These are phyloP conservation scores for Palloptera scutellata DNA, from an alignment of 2,888 invertebrate species.

Conservation along the genomic window DNA sequence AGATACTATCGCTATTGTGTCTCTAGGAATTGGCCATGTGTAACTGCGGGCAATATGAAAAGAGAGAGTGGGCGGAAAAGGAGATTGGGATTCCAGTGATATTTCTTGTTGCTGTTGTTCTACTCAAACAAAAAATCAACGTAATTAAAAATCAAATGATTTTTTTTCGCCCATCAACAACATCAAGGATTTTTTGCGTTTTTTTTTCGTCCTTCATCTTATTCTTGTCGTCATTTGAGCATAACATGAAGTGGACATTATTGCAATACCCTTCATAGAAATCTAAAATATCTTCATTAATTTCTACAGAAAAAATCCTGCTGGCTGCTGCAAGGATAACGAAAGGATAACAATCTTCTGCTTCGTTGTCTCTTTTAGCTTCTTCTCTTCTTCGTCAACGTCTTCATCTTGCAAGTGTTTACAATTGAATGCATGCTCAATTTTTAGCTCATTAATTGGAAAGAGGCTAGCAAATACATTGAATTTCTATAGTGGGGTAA, in stretches of 20 bases:
- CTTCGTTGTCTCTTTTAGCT: not conserved
- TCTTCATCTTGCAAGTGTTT: slow-evolving; percentile 21
- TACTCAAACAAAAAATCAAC: slow-evolving; percentile 37
- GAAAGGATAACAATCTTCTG: too few relatives aligned
- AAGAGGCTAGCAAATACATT: not conserved
- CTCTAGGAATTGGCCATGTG: too few relatives aligned
- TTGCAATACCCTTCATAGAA: slow-evolving; percentile 8
- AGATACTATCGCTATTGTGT: slow-evolving; percentile 31
- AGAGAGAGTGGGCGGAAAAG: not conserved
- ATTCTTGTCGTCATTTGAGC: slow-evolving; percentile 6
- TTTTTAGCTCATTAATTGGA: slow-evolving; percentile 43
- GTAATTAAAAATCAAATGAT: slow-evolving; percentile 47
- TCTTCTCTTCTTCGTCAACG: not conserved
- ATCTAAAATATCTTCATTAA: slow-evolving; percentile 40
- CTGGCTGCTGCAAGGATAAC: not conserved
- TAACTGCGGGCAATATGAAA: not conserved
- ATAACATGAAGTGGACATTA: not conserved
- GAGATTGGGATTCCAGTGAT: not conserved
- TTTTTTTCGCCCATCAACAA: slow-evolving; percentile 30
- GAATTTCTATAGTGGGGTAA: too few relatives aligned
- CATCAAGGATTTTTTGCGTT: slow-evolving; percentile 16
- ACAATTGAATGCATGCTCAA: slow-evolving; percentile 34
- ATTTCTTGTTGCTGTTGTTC: not conserved
- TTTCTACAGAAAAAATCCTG: slow-evolving; percentile 19
- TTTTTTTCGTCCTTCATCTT: not conserved